A percentile compares a stretch with the other conserved stretches of the same genome.
Conservation (phyloP, 2,113 vertebrate genomes). For the Brachirus orientalis region DNA sequence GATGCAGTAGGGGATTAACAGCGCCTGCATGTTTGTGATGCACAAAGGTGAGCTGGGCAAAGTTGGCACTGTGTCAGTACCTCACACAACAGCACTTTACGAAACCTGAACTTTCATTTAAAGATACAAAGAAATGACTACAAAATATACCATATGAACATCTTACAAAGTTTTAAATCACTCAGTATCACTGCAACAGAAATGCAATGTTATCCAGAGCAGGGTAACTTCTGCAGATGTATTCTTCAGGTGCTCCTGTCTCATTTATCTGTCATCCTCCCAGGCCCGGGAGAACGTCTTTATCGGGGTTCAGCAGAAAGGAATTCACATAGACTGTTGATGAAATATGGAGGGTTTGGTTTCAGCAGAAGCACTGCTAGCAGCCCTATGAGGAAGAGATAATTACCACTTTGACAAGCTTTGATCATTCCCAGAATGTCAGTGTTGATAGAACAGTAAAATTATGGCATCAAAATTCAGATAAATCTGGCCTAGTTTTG, state of each 20-base stretch:
- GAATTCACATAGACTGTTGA: conserved; percentile 57
- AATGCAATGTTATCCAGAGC: conserved; percentile 17
- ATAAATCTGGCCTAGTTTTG: conserved; percentile 46
- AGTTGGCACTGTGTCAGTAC: no score
- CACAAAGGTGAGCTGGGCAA: no score
- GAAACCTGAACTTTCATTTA: not conserved
- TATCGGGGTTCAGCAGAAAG: conserved; percentile 56
- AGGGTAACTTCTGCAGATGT: conserved; percentile 47
- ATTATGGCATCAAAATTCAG: conserved; percentile 45
- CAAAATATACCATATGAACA: not conserved
- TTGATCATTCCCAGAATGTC: conserved; percentile 78
- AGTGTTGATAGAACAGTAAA: conserved; percentile 68
- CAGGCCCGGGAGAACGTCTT: conserved; percentile 39
- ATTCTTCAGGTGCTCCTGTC: conserved; percentile 62
- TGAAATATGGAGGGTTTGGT: conserved; percentile 65
- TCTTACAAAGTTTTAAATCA: conserved; percentile 17
- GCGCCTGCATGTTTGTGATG: no score
- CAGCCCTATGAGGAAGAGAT: conserved; percentile 63
- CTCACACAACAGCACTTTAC: no score
- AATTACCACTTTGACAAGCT: conserved; percentile 79
- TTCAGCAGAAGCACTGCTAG: conserved; percentile 64
- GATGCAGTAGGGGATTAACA: no score
- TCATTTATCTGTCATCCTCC: conserved; percentile 71
- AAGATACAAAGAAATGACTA: not conserved
- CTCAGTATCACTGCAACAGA: not conserved